Base-by-base conservation (phyloP, 2,113 vertebrate species). In the Peromyscus californicus region DNA sequence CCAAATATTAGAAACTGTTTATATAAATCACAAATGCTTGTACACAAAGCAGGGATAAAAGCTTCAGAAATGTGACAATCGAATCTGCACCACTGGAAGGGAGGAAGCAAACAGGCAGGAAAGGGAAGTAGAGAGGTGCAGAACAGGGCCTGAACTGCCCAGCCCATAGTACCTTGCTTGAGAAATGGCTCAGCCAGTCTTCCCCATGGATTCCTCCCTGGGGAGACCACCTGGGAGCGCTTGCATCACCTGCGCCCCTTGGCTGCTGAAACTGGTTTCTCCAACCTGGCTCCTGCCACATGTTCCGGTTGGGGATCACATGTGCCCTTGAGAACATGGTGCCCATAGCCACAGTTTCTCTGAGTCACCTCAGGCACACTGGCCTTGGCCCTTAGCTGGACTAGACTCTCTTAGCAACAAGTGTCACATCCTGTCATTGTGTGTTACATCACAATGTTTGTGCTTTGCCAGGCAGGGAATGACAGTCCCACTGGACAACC, bases 341-440 rank as follows among this genome's bases (percentile, higher is more conserved):
- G 16, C 95, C 96, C 96, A 97, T 93, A 5, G 84, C 19, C 33
- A 3, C 83, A 79, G 80, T 21, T 29, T 29, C 33, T 42, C 10
- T 74, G 15, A 4, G 8, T 19, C 5, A 22, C 39, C 76, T 4
- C 0, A 0, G 1, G 29, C 21, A 24, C 12, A 42, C 1, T 3
- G 51, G 70, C 57, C 45, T 85, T 48, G 69, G 5, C 45, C 69
- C 51, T 63, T 26, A n/a, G 59, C 29, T n/a, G 74, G 82, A 31
- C 91, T 29, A 76, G 13, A 19, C 80, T 65, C 80, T 65, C 76
- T 1, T 1, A 54, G 88, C 59, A 22, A 69, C 11, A 48, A 33
- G 57, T 3, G 0, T 12, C 33, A 1, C 1, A 24, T 29, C 36
- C 42, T 89, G 4, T 63, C 54, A 80, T 31, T 59, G 33, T 22